Percentiles rank a stretch among this genome's conserved stretches.
Conservation (phyloP, 2,888 invertebrate genomes). For the Drosophila neonasuta region DNA sequence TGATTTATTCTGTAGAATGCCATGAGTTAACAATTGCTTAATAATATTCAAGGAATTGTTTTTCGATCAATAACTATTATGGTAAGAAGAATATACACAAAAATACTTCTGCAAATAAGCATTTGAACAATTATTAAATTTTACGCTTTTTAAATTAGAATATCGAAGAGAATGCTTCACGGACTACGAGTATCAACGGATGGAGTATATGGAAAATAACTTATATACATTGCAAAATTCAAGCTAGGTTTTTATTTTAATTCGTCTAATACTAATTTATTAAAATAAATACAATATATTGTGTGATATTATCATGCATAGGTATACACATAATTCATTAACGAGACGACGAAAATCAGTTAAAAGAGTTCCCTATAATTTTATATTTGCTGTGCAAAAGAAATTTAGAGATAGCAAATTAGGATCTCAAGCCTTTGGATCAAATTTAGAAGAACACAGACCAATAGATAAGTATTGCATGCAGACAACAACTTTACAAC, state of each 20-base stretch:
- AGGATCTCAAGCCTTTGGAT: neutral
- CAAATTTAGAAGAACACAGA: neutral
- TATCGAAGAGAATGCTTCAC: neutral
- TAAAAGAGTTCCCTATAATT: constrained; percentile 15
- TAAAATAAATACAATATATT: neutral
- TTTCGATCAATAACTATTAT: neutral
- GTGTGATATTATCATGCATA: neutral
- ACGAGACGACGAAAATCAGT: constrained; percentile 7
- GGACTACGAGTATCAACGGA: neutral
- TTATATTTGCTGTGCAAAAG: constrained; percentile 13
- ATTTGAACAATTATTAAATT: neutral
- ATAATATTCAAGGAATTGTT: neutral
- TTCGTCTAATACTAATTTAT: neutral
- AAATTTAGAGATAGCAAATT: neutral
- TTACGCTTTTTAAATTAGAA: neutral
- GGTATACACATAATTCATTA: neutral
- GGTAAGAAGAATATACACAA: neutral
- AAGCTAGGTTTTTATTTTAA: neutral
- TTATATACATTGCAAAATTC: neutral
- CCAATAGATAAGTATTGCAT: neutral
- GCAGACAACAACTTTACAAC: constrained; percentile 4
- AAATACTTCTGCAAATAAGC: neutral
- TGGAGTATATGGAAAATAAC: neutral
- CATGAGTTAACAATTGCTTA: neutral
- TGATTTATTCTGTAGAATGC: neutral